phyloP scores from a whole-genome alignment of 2,888 invertebrate species.

The Entomobrya proxima region DNA sequence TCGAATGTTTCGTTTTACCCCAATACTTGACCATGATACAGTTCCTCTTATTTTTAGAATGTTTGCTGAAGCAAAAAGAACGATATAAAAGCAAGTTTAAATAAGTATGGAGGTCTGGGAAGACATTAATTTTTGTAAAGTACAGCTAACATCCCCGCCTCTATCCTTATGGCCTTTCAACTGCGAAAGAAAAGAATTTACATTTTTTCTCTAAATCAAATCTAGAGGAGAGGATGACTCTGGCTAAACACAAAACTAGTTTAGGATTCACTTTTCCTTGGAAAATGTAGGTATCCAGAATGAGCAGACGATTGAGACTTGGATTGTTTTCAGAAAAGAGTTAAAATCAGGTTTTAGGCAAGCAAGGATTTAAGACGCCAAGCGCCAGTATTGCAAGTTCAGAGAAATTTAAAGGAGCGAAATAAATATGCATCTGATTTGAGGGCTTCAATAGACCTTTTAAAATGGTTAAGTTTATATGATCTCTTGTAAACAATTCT shows the following conservation, averaged over 20 bases:
- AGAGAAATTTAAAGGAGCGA: constrained; percentile 37
- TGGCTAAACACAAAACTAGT: constrained; percentile 48
- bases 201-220: constrained; percentile 53
- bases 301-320: background rate
- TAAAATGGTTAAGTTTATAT: too few species aligned
- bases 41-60: too few species aligned
- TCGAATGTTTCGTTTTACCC: too few species aligned
- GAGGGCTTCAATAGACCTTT: too few species aligned
- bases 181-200: constrained; percentile 44
- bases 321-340: constrained; percentile 26
- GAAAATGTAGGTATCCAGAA: constrained; percentile 53
- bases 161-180: constrained; percentile 51
- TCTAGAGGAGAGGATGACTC: constrained; percentile 25
- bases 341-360: constrained; percentile 55
- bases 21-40: too few species aligned
- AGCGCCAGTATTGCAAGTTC: constrained; percentile 64
- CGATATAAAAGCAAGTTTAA: background rate
- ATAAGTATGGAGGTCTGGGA: background rate
- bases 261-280: constrained; percentile 55
- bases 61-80: background rate
- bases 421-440: background rate
- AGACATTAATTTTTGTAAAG: constrained; percentile 57
- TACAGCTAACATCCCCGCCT: constrained; percentile 63
- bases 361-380: constrained; percentile 55
- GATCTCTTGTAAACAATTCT: constrained; percentile 44